Evolutionary conservation across 2,113 vertebrate genomes (phyloP).

Genomic region (Drymodes brunneopygia): DNA sequence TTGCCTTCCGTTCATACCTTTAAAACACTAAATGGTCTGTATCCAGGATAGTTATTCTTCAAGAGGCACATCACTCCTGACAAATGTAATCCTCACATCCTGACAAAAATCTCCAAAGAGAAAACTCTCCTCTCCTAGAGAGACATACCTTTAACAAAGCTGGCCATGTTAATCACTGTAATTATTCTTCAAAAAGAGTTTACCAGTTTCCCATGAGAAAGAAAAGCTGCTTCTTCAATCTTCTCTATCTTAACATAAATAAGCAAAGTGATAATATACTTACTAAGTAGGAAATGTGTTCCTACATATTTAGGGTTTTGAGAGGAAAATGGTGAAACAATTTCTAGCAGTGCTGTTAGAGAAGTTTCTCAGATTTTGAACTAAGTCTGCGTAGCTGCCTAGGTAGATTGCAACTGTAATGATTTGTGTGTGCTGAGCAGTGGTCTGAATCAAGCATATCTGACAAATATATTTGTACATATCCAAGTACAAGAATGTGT

Average conservation of each 20-base stretch:
- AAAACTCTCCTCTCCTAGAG: neutral
- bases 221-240: neutral
- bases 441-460: fast-evolving
- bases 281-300: neutral
- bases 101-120: slow-evolving; percentile 1
- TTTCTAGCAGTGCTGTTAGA: neutral
- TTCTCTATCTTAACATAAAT: neutral
- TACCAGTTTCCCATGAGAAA: neutral
- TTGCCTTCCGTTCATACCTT: neutral
- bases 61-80: neutral
- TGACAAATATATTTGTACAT: neutral
- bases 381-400: fast-evolving
- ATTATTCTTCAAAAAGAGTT: slow-evolving; percentile 14
- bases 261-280: neutral
- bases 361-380: neutral
- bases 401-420: neutral
- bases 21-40: neutral
- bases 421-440: neutral
- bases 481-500: neutral
- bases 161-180: neutral
- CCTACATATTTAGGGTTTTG: neutral
- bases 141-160: neutral
- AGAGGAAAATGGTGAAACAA: neutral
- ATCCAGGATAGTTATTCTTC: neutral
- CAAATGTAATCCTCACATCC: slow-evolving; percentile 12